Conservation (phyloP, 2,113 vertebrate genomes). For the Macroglossus sobrinus region DNA sequence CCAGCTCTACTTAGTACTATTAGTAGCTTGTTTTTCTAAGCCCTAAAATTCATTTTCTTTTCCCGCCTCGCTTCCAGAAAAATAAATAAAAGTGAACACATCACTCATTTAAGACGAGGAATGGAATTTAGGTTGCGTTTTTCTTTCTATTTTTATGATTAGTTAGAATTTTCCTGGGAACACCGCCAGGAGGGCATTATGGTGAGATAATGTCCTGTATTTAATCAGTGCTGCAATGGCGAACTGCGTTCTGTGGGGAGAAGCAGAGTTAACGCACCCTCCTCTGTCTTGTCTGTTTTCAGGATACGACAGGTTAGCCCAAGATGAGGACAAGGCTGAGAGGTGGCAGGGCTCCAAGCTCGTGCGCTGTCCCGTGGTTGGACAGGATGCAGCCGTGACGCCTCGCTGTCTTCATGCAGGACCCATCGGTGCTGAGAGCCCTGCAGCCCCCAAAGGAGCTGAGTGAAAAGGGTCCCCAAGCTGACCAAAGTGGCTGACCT, state of each 20-base stretch:
- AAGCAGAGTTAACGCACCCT: conserved; percentile 62
- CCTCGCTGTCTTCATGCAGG: conserved; percentile 31
- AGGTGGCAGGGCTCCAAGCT: conserved; percentile 29
- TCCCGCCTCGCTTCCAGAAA: conserved; percentile 78
- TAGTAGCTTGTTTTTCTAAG: conserved; percentile 78
- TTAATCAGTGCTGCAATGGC: conserved; percentile 64
- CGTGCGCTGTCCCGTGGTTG: background rate
- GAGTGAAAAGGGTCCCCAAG: background rate
- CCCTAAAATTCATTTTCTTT: conserved; percentile 77
- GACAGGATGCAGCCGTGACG: conserved; percentile 56
- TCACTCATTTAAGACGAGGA: conserved; percentile 79
- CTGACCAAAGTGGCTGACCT: conserved; percentile 17
- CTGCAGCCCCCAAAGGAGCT: conserved; percentile 51
- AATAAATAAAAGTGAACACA: conserved; percentile 80
- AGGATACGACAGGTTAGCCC: conserved; percentile 68
- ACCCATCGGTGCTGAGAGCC: conserved; percentile 46
- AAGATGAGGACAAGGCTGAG: conserved; percentile 60
- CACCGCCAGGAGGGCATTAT: conserved; percentile 57
- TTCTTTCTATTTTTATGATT: conserved; percentile 76
- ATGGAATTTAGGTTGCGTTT: conserved; percentile 77
- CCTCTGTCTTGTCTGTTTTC: conserved; percentile 71
- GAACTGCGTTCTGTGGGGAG: conserved; percentile 31
- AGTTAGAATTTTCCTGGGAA: conserved; percentile 77
- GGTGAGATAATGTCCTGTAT: conserved; percentile 68
- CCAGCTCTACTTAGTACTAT: conserved; percentile 67